Evolutionary conservation across 1,140 invertebrate species (phyloP), one percentile per base, ranked within the genome.

Genomic region (Diploscapter pachys): DNA sequence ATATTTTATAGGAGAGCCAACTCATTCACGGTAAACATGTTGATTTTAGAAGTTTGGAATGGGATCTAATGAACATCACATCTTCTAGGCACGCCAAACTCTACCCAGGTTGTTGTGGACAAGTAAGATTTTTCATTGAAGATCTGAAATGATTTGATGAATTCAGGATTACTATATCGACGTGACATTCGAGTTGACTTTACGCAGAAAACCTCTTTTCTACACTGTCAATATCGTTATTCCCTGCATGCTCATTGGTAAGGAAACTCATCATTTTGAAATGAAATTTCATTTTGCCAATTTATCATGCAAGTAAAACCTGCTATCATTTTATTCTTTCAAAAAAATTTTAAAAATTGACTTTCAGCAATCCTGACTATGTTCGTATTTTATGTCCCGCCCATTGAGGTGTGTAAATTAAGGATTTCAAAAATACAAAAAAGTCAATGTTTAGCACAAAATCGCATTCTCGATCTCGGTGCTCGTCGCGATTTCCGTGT

Each of bases 381-480:
- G 4, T 86, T 89, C 68, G 96, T 96, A 11, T 99, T 98, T 89
- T 99, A 99, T 87, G 88, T 99, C 82, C 96, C 96, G 63, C 96
- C 95, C 48, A 95, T 93, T 86, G 95, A 94, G 31, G 31, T 31
- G 31, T 31, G 31, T 31, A 31, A 31, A 31, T 31, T 31, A 31
- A 31, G 31, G 31, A 31, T 31, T 31, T 31, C 31, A 31, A 31
- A 31, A 31, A 31, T 31, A 0, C 31, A 31, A 31, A 31, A 31
- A 31, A 31, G 31, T 31, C 31, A 31, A 31, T 31, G 31, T 31
- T 31, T 31, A 31, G 75, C 96, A 98, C 89, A 97, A 98, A 90
- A 93, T 98, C 81, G 97, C 95, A 65, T 89, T 99, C 79, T 96
- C 95, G 69, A 99, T 99, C 86, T 98, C 95, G 61, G 98, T 99